Base-by-base conservation (phyloP, 2,888 invertebrate genomes). In the Lycia hirtaria region DNA sequence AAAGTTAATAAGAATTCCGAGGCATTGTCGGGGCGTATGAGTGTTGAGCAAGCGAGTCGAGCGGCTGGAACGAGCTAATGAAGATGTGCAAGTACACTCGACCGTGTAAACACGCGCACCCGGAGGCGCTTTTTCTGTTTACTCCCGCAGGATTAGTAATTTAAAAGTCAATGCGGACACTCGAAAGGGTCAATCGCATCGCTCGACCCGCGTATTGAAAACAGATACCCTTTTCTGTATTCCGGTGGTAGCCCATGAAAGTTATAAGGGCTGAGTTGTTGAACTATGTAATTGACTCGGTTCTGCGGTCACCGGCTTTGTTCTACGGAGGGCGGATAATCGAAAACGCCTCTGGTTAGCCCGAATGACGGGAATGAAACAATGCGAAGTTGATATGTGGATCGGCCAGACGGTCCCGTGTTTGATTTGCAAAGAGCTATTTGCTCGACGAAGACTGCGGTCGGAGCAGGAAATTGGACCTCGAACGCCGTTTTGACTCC, bases 151-250 rank as follows among this genome's bases (percentile, higher is more conserved):
- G 89, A 91, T 92, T 91, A 91, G 88, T 89, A 92, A 92, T 92
- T 92, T 92, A 92, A 92, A 92, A 92, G 92, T 92, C 91, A 92
- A 92, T 92, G 90, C 88, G 87, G 88, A 92, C 88, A 90, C 90
- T 91, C 88, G 78, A 87, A 88, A 89, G 89, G 91, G 91, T 91
- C 91, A 91, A 89, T 91, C 91, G 89, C 81, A 84, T 82, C 80
- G 84, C 78, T 76, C 81, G 78, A 71, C 80, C 83, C 77, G 81
- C 80, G 87, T 91, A 91, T 91, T 91, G 90, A 90, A 91, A 92
- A 90, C 88, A 85, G 85, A 89, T 91, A 91, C 87, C 91, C 91
- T 91, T 89, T 88, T 90, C 89, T 88, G 91, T 91, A 91, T 91
- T 91, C 91, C 85, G 81, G 85, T 81, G 87, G 88, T 86, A 80